Percentiles rank a stretch among this genome's conserved stretches.
Conservation (phyloP, 1,140 invertebrate species). For the Drosophila sulfurigaster region DNA sequence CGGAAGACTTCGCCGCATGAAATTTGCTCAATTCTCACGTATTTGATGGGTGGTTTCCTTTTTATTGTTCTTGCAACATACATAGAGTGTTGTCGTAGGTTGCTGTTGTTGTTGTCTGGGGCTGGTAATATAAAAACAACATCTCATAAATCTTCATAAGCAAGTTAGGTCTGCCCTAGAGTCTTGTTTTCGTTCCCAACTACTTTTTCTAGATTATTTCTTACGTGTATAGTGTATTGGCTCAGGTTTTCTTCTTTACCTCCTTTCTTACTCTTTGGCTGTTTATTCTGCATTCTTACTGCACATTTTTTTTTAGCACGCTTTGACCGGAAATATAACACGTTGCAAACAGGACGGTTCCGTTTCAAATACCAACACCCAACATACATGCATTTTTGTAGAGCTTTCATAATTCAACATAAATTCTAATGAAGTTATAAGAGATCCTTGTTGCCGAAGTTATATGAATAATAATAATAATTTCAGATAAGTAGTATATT, state of each 20-base stretch:
- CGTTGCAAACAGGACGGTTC: slow-evolving; percentile 66
- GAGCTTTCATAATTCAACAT: slow-evolving; percentile 77
- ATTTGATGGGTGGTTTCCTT: slow-evolving; percentile 46
- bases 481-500: too few relatives aligned
- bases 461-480: too few relatives aligned
- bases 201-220: slow-evolving; percentile 47
- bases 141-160: slow-evolving; percentile 78
- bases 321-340: slow-evolving; percentile 74
- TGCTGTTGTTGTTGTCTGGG: slow-evolving; percentile 54
- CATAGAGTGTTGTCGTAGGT: slow-evolving; percentile 4
- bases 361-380: slow-evolving; percentile 30
- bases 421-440: slow-evolving; percentile 43
- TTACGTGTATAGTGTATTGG: slow-evolving; percentile 74
- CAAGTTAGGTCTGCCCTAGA: slow-evolving; percentile 63
- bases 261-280: not conserved
- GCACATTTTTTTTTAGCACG: slow-evolving; percentile 73
- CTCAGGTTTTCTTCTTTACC: slow-evolving; percentile 27
- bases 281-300: slow-evolving; percentile 11
- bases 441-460: too few relatives aligned
- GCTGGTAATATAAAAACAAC: slow-evolving; percentile 68
- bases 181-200: slow-evolving; percentile 37
- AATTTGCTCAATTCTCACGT: slow-evolving; percentile 67
- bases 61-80: slow-evolving; percentile 5
- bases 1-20: slow-evolving; percentile 18
- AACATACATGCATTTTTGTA: slow-evolving; percentile 39